These are phyloP conservation scores for Chlorodrepanis virens DNA, from an alignment of 2,113 vertebrate species.

Conservation along the genomic window DNA sequence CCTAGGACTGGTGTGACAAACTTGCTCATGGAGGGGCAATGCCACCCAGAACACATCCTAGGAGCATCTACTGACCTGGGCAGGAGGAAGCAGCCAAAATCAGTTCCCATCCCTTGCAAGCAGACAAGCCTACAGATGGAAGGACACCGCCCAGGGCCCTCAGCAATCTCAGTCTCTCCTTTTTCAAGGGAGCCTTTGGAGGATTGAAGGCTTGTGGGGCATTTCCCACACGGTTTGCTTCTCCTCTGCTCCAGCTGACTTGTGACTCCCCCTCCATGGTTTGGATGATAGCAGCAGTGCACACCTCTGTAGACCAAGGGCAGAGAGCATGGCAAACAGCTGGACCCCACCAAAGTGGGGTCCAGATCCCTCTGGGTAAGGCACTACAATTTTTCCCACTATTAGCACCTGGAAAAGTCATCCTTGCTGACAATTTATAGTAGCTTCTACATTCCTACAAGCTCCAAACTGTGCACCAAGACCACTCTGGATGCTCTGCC, in stretches of 20 bases:
- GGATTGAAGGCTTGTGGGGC: not conserved
- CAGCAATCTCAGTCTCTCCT: not conserved
- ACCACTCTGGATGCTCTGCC: not conserved
- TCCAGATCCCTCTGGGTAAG: not conserved
- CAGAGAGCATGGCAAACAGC: not conserved
- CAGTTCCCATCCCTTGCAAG: not conserved
- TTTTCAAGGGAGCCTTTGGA: fast-evolving
- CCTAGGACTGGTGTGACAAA: not conserved
- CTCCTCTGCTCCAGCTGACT: not conserved
- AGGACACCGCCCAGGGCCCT: not conserved
- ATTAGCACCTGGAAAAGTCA: not conserved
- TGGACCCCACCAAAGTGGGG: not conserved
- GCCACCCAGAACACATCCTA: not conserved
- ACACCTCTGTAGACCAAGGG: not conserved
- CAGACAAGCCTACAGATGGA: not conserved
- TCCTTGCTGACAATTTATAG: not conserved
- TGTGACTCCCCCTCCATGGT: not conserved
- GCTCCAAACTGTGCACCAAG: not conserved
- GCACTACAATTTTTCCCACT: not conserved
- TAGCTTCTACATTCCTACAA: not conserved
- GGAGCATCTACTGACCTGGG: not conserved
- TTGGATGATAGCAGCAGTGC: fast-evolving
- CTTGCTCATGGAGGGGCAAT: not conserved
- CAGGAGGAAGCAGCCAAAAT: not conserved
- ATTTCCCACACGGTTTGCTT: fast-evolving